A percentile compares a stretch with the other conserved stretches of the same genome.
phyloP scores from a whole-genome alignment of 2,888 invertebrate species.

The Plutella xylostella region DNA sequence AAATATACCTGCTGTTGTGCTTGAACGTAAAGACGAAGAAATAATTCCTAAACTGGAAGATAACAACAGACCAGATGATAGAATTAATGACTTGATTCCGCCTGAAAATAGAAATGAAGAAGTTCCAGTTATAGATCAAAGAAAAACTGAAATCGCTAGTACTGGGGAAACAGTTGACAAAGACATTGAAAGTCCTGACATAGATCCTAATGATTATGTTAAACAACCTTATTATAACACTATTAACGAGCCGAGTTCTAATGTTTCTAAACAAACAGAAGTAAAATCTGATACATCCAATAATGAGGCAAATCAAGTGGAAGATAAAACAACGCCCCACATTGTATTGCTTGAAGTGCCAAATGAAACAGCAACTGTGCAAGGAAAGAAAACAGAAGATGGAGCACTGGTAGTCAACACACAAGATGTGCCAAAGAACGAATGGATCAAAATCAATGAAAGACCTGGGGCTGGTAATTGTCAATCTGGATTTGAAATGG shows the following conservation, averaged over 20 bases:
- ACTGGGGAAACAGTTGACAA: not conserved
- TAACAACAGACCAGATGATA: no score
- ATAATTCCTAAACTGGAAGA: no score
- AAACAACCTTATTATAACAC: no score
- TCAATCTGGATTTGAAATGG: conserved; percentile 63
- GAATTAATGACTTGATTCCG: no score
- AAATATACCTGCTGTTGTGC: no score
- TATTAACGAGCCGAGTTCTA: no score
- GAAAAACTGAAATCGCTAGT: no score
- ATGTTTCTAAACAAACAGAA: conserved; percentile 15
- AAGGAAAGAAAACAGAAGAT: conserved; percentile 30
- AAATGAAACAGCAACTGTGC: conserved; percentile 29
- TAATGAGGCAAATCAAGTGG: conserved; percentile 21
- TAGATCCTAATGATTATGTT: not conserved
- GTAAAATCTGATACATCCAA: conserved; percentile 13
- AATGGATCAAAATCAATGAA: conserved; percentile 36
- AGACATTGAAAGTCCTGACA: not conserved
- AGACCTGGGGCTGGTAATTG: conserved; percentile 36
- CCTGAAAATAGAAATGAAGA: no score
- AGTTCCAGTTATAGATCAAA: no score
- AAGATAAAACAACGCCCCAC: conserved; percentile 23
- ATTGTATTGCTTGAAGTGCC: conserved; percentile 30
- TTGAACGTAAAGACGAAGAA: no score
- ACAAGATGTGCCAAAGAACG: conserved; percentile 35
- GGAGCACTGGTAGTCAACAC: conserved; percentile 37